Percentiles rank a stretch among this genome's conserved stretches.
Conservation (phyloP, 2,888 invertebrate genomes). For the Aquatica leii region DNA sequence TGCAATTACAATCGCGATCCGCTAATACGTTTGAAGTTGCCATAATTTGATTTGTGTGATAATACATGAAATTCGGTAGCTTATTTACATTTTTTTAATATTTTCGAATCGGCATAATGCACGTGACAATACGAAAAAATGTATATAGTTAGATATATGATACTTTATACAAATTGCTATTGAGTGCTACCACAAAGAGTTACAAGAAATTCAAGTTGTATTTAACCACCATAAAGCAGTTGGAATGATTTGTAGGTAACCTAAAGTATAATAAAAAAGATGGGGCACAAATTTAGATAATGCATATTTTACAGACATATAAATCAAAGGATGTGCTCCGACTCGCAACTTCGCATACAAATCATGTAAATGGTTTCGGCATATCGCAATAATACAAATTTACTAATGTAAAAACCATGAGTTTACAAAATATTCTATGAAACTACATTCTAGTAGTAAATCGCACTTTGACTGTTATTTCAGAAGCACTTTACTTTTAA, state of each 20-base stretch:
- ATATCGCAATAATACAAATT: conserved; percentile 52
- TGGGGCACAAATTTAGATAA: conserved; percentile 61
- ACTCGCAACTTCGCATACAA: conserved; percentile 58
- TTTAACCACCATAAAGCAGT: conserved; percentile 44
- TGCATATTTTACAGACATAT: conserved; percentile 61
- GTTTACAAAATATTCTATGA: conserved; percentile 37
- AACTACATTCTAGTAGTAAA: conserved; percentile 21
- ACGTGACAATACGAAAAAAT: no score
- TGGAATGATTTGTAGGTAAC: conserved; percentile 56
- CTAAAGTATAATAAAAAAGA: conserved; percentile 60
- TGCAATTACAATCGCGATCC: no score
- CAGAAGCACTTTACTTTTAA: conserved; percentile 6
- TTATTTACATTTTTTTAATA: no score
- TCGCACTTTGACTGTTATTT: conserved; percentile 1
- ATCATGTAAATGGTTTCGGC: conserved; percentile 52
- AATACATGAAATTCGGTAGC: no score
- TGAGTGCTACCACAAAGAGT: conserved; percentile 15
- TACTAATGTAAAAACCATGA: conserved; percentile 50
- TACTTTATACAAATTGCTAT: conserved; percentile 11
- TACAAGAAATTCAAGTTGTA: conserved; percentile 31
- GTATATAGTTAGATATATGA: no score
- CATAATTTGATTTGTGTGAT: no score
- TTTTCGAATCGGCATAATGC: no score
- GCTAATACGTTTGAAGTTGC: no score
- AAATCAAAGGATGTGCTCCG: conserved; percentile 57